Evolutionary conservation across 2,888 invertebrate species (phyloP).

Genomic region (Laspeyria flexula): DNA sequence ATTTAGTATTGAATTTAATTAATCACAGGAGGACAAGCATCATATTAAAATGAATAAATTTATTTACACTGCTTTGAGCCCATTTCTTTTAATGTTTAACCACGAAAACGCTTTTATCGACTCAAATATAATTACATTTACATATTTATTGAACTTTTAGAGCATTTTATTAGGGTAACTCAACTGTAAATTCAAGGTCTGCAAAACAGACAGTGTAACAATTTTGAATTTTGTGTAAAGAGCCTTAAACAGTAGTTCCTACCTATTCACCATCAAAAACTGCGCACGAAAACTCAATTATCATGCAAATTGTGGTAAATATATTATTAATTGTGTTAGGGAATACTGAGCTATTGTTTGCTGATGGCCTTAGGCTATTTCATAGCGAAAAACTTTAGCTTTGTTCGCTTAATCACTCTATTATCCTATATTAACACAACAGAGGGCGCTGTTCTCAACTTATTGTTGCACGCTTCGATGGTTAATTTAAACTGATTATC

Average conservation of each 20-base stretch:
- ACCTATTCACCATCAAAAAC: slow-evolving; percentile 21
- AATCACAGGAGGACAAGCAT: too few relatives aligned
- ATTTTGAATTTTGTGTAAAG: too few relatives aligned
- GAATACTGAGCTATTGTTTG: slow-evolving; percentile 28
- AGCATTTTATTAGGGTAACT: too few relatives aligned
- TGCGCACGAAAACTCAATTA: slow-evolving; percentile 28
- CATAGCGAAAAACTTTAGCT: slow-evolving; percentile 43
- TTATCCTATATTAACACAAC: slow-evolving; percentile 45
- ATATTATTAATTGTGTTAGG: slow-evolving; percentile 15
- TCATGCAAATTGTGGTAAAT: slow-evolving; percentile 27
- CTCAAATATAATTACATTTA: too few relatives aligned
- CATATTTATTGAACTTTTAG: too few relatives aligned
- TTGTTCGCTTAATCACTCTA: slow-evolving; percentile 45
- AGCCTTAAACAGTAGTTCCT: not conserved
- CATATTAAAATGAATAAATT: too few relatives aligned
- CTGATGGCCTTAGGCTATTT: slow-evolving; percentile 32
- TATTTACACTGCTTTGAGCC: too few relatives aligned
- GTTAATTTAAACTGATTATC: slow-evolving; percentile 19
- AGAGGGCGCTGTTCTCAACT: slow-evolving; percentile 37
- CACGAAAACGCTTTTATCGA: too few relatives aligned
- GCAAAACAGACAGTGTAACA: too few relatives aligned
- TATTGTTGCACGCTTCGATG: slow-evolving; percentile 29
- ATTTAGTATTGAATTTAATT: too few relatives aligned
- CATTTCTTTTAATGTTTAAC: too few relatives aligned
- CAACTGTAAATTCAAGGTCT: too few relatives aligned